Evolutionary conservation across 1,140 invertebrate genomes (phyloP).

Genomic region (Bombus vancouverensis): DNA sequence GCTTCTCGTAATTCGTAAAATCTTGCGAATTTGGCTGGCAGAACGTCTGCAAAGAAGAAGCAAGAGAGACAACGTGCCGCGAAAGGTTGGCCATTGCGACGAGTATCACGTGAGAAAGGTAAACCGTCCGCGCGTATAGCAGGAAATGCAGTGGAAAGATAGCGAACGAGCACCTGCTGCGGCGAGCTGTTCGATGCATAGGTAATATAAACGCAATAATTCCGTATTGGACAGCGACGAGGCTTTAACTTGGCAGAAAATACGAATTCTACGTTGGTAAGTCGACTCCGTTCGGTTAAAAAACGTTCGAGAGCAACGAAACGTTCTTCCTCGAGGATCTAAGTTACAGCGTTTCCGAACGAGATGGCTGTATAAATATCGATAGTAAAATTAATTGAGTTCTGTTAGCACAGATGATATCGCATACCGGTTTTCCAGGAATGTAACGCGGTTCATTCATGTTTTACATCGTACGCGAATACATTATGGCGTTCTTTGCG

Average conservation of each 20-base stretch:
- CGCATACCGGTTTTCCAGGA: slow-evolving; percentile 31
- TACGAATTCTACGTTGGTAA: not conserved
- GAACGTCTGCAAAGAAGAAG: not conserved
- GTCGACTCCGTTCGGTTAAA: not conserved
- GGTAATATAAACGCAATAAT: slow-evolving; percentile 23
- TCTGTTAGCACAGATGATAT: slow-evolving; percentile 21
- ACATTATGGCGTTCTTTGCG: slow-evolving; percentile 1
- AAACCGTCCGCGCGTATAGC: not conserved
- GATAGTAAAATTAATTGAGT: slow-evolving; percentile 33
- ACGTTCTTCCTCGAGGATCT: not conserved
- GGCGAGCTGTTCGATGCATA: slow-evolving; percentile 6
- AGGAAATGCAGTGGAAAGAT: slow-evolving; percentile 11
- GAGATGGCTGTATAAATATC: slow-evolving; percentile 13
- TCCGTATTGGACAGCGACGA: not conserved
- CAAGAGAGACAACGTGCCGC: no score
- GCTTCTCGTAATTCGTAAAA: not conserved
- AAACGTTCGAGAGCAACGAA: not conserved
- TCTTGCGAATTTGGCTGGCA: not conserved
- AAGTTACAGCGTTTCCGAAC: not conserved
- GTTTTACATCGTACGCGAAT: slow-evolving; percentile 11
- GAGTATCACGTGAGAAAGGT: slow-evolving; percentile 16
- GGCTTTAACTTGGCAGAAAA: not conserved
- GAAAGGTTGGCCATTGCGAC: no score
- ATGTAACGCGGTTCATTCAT: slow-evolving; percentile 31
- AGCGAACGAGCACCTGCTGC: slow-evolving; percentile 1